Percentiles rank a stretch among this genome's conserved stretches.
These are phyloP conservation scores for Hippocampus barbouri DNA, from an alignment of 2,113 vertebrate genomes.

Conservation along the genomic window DNA sequence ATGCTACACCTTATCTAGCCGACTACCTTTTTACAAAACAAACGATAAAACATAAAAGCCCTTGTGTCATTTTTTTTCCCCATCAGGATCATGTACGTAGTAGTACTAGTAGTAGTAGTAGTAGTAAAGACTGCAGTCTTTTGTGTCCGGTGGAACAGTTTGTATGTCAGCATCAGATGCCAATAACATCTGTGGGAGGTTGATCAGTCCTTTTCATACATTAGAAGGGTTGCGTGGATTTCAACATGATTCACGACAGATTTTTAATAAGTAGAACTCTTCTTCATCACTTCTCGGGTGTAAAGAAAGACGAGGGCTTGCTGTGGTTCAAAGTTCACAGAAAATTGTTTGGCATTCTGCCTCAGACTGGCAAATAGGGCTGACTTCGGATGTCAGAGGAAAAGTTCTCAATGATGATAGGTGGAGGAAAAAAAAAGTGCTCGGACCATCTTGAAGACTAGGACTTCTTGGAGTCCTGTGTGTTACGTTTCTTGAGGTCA, in stretches of 20 bases:
- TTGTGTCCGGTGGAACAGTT: conserved; percentile 52
- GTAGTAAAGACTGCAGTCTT: conserved; percentile 58
- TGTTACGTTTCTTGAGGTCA: conserved; percentile 84
- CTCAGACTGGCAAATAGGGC: conserved; percentile 49
- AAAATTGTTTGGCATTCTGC: conserved; percentile 40
- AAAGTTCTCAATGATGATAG: conserved; percentile 66
- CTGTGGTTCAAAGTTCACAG: conserved; percentile 55
- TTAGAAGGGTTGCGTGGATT: conserved; percentile 27
- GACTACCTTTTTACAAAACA: conserved; percentile 52
- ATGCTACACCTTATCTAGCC: conserved; percentile 51
- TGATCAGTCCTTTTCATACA: conserved; percentile 50
- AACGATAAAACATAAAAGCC: conserved; percentile 54
- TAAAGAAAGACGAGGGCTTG: conserved; percentile 17
- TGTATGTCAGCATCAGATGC: conserved; percentile 46
- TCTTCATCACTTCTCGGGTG: conserved; percentile 31
- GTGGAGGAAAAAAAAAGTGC: conserved; percentile 41
- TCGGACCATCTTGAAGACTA: conserved; percentile 63
- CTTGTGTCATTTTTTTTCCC: conserved; percentile 53
- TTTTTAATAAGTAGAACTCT: conserved; percentile 20
- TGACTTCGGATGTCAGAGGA: conserved; percentile 65
- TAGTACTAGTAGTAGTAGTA: conserved; percentile 27
- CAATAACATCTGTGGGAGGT: conserved; percentile 44
- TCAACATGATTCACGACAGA: conserved; percentile 38
- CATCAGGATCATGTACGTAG: conserved; percentile 48
- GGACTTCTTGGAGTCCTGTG: conserved; percentile 88